Percentiles rank a stretch among this genome's conserved stretches.
Conservation (phyloP, 2,797 vertebrate genomes). For the Phrynocephalus forsythii region DNA sequence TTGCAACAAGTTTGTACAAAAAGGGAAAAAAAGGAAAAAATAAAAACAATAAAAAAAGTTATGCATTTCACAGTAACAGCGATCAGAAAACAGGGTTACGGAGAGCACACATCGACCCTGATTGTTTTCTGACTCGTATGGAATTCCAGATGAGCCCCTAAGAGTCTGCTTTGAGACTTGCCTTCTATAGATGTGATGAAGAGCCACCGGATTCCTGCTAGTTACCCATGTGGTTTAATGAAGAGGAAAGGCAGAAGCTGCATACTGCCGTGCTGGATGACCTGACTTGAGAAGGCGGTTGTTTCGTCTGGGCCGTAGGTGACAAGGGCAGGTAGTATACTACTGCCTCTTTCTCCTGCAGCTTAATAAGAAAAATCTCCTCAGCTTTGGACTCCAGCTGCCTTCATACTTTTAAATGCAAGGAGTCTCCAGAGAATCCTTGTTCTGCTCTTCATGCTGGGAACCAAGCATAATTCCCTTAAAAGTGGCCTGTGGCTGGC, state of each 20-base stretch:
- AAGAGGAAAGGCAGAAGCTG: slow-evolving; percentile 67
- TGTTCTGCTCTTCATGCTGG: slow-evolving; percentile 45
- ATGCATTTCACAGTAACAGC: background rate
- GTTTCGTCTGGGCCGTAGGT: slow-evolving; percentile 67
- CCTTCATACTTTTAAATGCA: slow-evolving; percentile 63
- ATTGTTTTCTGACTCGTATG: slow-evolving; percentile 10
- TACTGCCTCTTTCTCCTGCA: slow-evolving; percentile 53
- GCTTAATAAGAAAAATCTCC: slow-evolving; percentile 78
- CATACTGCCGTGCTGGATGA: slow-evolving; percentile 59
- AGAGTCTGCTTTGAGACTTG: slow-evolving; percentile 42
- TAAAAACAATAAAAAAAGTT: background rate
- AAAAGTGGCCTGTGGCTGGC: slow-evolving; percentile 10
- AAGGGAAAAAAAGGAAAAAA: background rate
- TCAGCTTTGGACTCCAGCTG: slow-evolving; percentile 68
- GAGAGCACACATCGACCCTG: slow-evolving; percentile 9
- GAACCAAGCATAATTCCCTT: slow-evolving; percentile 31
- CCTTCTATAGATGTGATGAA: slow-evolving; percentile 46
- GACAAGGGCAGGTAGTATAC: slow-evolving; percentile 58
- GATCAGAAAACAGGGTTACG: slow-evolving; percentile 19
- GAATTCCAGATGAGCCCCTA: slow-evolving; percentile 41
- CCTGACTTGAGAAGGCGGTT: slow-evolving; percentile 69
- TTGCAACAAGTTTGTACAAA: background rate
- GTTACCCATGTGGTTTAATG: slow-evolving; percentile 71
- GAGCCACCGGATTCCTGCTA: slow-evolving; percentile 52
- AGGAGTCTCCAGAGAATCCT: slow-evolving; percentile 56